A percentile compares a stretch with the other conserved stretches of the same genome.
These are phyloP conservation scores for Steinernema hermaphroditum DNA, from an alignment of 2,888 invertebrate genomes.

Conservation along the genomic window DNA sequence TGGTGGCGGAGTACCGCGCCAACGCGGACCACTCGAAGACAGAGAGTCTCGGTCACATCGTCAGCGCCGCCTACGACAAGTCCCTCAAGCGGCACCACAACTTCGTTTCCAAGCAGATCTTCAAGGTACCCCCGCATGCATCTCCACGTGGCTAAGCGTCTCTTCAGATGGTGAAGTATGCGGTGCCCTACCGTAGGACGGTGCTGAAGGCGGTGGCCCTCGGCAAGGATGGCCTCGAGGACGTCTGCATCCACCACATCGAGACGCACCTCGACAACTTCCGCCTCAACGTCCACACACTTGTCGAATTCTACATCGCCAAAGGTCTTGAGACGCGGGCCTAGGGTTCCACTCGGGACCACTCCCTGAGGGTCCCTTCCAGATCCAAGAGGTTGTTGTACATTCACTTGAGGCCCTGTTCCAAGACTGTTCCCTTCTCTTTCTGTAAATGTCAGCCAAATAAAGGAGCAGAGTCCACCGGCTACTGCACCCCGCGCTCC, in stretches of 20 bases:
- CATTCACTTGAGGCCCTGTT: too few species aligned
- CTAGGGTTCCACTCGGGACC: background rate
- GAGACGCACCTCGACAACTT: slow-evolving; percentile 62
- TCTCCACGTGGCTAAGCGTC: background rate
- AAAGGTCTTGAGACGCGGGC: slow-evolving; percentile 53
- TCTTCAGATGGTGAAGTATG: slow-evolving; percentile 58
- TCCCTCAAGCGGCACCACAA: slow-evolving; percentile 63
- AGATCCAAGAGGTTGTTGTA: too few species aligned
- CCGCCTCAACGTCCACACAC: slow-evolving; percentile 53
- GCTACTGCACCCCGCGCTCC: too few species aligned
- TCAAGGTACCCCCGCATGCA: slow-evolving; percentile 49
- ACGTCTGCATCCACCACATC: slow-evolving; percentile 61
- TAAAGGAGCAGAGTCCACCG: too few species aligned
- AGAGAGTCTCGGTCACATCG: slow-evolving; percentile 51
- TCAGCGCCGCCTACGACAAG: slow-evolving; percentile 56
- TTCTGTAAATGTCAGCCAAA: too few species aligned
- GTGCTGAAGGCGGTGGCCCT: slow-evolving; percentile 62
- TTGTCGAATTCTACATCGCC: slow-evolving; percentile 58
- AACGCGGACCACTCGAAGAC: slow-evolving; percentile 46
- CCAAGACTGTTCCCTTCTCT: too few species aligned
- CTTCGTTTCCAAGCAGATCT: slow-evolving; percentile 61
- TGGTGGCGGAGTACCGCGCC: slow-evolving; percentile 55
- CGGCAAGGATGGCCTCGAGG: slow-evolving; percentile 61
- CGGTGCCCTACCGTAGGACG: slow-evolving; percentile 61
- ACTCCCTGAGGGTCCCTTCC: too few species aligned